A percentile compares a stretch with the other conserved stretches of the same genome.
Evolutionary conservation across 2,113 vertebrate species (phyloP).

Genomic region (Lycaon pictus): DNA sequence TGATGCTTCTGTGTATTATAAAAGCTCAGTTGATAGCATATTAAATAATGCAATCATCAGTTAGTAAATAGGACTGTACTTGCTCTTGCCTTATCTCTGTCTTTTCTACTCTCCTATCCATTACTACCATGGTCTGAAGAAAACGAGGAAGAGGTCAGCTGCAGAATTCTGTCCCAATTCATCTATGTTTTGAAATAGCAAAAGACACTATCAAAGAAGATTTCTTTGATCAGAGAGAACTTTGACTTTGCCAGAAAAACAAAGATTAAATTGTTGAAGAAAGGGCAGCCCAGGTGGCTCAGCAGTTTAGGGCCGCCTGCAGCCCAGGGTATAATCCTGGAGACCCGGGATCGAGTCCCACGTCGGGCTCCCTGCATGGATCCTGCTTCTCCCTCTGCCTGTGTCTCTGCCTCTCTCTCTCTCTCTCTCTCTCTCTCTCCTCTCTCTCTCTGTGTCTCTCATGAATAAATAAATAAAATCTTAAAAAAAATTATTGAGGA

Average conservation of each 20-base stretch:
- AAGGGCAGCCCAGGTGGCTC: too few relatives aligned
- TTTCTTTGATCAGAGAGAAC: background rate
- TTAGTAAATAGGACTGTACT: background rate
- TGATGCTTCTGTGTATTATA: background rate
- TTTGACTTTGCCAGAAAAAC: background rate
- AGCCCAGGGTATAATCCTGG: too few relatives aligned
- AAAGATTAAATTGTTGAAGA: slow-evolving; percentile 6
- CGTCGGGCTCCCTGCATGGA: too few relatives aligned
- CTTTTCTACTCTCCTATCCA: background rate
- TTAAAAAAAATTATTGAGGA: background rate
- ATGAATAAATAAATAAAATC: too few relatives aligned
- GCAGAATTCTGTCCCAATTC: background rate
- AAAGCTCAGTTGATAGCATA: background rate
- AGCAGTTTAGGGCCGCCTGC: too few relatives aligned
- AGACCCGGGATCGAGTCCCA: too few relatives aligned
- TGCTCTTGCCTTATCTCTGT: background rate
- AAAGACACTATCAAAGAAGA: background rate
- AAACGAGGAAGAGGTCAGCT: background rate
- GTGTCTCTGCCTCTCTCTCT: too few relatives aligned
- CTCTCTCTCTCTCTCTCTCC: too few relatives aligned
- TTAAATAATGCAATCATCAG: background rate
- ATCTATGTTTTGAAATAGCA: slow-evolving; percentile 32
- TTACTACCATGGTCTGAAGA: background rate
- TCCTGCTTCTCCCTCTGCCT: too few relatives aligned
- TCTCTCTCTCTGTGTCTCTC: too few relatives aligned